Conservation (phyloP, 1,140 invertebrate genomes). For the Pemphigus obesinymphae region DNA sequence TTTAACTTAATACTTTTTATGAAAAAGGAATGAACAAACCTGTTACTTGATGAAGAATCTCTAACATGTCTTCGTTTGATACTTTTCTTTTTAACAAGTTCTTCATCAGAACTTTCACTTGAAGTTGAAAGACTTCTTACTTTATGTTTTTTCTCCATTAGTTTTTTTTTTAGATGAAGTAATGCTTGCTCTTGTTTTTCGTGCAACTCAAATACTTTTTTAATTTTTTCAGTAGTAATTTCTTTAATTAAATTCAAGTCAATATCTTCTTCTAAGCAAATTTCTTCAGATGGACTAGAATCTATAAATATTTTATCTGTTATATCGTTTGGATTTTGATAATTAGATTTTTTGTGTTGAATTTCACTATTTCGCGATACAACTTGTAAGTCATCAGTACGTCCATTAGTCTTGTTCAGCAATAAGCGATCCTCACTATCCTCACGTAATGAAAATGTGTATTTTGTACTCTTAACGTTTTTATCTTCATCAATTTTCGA, state of each 20-base stretch:
- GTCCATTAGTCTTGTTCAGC: neutral
- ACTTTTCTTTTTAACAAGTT: conserved; percentile 21
- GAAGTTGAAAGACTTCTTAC: conserved; percentile 7
- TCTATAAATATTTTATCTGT: conserved; percentile 13
- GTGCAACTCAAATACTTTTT: conserved; percentile 37
- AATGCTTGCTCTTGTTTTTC: conserved; percentile 39
- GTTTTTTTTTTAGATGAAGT: conserved; percentile 26
- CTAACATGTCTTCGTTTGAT: neutral
- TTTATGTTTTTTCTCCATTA: conserved; percentile 38
- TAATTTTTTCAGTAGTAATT: conserved; percentile 36
- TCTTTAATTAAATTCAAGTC: conserved; percentile 40
- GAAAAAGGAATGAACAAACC: neutral
- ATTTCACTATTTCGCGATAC: neutral
- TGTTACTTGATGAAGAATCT: conserved; percentile 14
- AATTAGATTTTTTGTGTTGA: neutral
- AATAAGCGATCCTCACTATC: conserved; percentile 6
- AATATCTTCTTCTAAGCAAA: conserved; percentile 28
- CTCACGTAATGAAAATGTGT: conserved; percentile 20
- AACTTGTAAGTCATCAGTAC: neutral
- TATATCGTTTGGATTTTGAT: neutral
- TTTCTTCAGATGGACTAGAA: neutral
- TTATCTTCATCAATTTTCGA: conserved; percentile 21
- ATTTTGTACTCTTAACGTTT: conserved; percentile 25
- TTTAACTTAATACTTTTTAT: too few species aligned
- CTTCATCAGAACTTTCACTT: conserved; percentile 17